These are phyloP conservation scores for Thera britannica DNA, from an alignment of 2,888 invertebrate genomes.

Conservation along the genomic window DNA sequence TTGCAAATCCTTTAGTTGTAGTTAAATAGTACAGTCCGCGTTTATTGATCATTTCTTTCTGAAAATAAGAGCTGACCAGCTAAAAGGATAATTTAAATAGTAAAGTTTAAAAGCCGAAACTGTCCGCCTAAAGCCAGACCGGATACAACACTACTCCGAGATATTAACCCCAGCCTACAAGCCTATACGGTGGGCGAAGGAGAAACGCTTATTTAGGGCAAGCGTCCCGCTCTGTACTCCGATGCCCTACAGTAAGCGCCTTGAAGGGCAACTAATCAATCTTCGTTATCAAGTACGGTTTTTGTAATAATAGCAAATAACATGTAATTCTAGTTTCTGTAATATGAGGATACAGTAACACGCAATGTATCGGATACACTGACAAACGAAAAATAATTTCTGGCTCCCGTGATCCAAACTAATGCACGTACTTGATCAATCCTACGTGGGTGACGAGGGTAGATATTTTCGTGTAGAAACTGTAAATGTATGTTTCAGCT, in stretches of 20 bases:
- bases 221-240: constrained; percentile 35
- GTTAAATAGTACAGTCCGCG: too few species aligned
- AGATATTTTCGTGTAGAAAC: not conserved
- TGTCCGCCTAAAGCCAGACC: constrained; percentile 22
- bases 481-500: not conserved
- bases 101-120: not conserved
- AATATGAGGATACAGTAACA: not conserved
- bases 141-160: constrained; percentile 22
- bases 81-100: not conserved
- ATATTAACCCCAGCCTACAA: constrained; percentile 44
- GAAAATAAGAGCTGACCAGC: too few species aligned
- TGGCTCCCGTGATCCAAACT: not conserved
- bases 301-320: constrained; percentile 21
- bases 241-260: constrained; percentile 25
- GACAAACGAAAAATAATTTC: constrained; percentile 3
- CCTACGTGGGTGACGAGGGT: constrained; percentile 1
- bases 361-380: constrained; percentile 8
- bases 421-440: not conserved
- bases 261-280: constrained; percentile 61
- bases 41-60: too few species aligned
- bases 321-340: not conserved
- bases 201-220: constrained; percentile 55
- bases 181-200: constrained; percentile 49
- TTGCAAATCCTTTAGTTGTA: too few species aligned
- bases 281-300: constrained; percentile 53